These are phyloP conservation scores for Hoplostethus atlanticus DNA, from an alignment of 2,797 vertebrate species.

Conservation along the genomic window DNA sequence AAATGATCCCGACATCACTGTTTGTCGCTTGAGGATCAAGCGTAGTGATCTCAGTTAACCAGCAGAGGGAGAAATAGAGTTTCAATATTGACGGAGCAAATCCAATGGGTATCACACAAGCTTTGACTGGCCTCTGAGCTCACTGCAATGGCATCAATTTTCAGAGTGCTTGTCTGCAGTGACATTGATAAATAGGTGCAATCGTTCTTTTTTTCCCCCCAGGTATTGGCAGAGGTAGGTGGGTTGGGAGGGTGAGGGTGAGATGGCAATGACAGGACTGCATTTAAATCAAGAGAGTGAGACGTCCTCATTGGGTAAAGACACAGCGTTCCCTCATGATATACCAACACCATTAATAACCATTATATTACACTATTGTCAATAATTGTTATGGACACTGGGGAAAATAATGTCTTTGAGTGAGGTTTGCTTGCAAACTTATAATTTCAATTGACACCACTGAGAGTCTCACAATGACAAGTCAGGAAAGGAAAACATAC, in stretches of 20 bases:
- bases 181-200: conserved; percentile 81
- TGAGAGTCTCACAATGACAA: neutral
- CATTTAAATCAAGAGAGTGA: conserved; percentile 60
- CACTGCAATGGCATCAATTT: conserved; percentile 64
- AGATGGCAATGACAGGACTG: conserved; percentile 41
- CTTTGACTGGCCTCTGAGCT: conserved; percentile 43
- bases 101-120: neutral
- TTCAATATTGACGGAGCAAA: conserved; percentile 4
- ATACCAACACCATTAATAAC: conserved; percentile 19
- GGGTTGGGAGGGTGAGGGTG: neutral
- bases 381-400: neutral
- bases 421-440: neutral
- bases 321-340: conserved; percentile 13
- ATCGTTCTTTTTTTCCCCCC: conserved; percentile 52
- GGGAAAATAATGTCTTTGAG: too few species aligned
- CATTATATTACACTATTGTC: neutral
- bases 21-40: neutral
- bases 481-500: conserved; percentile 1
- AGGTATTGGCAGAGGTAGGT: conserved; percentile 41
- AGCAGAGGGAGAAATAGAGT: conserved; percentile 42
- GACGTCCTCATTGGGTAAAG: conserved; percentile 38
- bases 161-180: conserved; percentile 60
- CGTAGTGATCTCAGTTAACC: conserved; percentile 9
- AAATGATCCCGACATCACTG: too few species aligned
- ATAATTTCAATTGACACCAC: neutral